Conservation (phyloP, 2,888 invertebrate genomes). For the Conchocele bisecta region DNA sequence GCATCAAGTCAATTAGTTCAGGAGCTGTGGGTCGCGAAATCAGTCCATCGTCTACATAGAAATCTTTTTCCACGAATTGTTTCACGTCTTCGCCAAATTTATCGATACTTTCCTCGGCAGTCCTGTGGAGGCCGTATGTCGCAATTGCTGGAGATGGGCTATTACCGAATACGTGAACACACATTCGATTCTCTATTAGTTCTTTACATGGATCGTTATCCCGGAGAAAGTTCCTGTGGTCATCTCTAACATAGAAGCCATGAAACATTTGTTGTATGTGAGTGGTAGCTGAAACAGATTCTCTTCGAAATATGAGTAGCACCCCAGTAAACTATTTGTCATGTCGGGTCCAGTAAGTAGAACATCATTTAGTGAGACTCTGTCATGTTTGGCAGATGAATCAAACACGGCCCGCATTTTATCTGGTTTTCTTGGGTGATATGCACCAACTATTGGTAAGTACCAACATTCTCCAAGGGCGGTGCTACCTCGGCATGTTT, state of each 20-base stretch:
- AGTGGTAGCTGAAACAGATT: conserved; percentile 29
- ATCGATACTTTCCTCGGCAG: too few relatives aligned
- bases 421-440: conserved; percentile 53
- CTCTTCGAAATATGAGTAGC: conserved; percentile 30
- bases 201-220: conserved; percentile 27
- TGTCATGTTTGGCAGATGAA: conserved; percentile 39
- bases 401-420: conserved; percentile 51
- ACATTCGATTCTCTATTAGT: conserved; percentile 36
- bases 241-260: conserved; percentile 28
- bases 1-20: too few relatives aligned
- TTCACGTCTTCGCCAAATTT: too few relatives aligned
- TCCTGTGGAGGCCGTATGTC: too few relatives aligned
- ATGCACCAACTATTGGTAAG: conserved; percentile 50
- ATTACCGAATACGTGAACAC: conserved; percentile 46
- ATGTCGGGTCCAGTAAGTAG: conserved; percentile 44
- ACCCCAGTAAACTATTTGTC: conserved; percentile 42
- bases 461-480: conserved; percentile 43
- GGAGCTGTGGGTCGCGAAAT: too few relatives aligned
- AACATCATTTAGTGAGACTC: conserved; percentile 42
- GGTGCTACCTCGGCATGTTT: conserved; percentile 43
- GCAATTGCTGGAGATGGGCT: too few relatives aligned
- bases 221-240: conserved; percentile 37
- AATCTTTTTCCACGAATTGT: too few relatives aligned
- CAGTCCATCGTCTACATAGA: too few relatives aligned
- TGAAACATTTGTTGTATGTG: conserved; percentile 55